Conservation (phyloP, 2,113 vertebrate species). For the Sigmodon hispidus region DNA sequence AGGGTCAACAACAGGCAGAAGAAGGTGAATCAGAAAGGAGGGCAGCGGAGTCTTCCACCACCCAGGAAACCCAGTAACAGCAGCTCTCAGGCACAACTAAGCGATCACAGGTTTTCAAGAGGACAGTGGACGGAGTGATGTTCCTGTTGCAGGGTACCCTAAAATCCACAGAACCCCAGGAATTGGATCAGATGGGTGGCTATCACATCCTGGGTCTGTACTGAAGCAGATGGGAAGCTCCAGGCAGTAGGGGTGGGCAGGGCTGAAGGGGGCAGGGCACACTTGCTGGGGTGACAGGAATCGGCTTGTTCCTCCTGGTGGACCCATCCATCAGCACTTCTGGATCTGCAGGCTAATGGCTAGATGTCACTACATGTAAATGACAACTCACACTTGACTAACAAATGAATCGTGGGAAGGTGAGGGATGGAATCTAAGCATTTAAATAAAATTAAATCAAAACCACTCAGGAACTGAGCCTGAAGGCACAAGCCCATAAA, state of each 20-base stretch:
- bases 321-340: not conserved
- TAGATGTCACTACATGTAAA: not conserved
- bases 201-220: too few species aligned
- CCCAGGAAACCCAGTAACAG: not conserved
- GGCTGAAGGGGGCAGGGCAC: not conserved
- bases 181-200: not conserved
- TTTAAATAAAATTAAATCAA: not conserved
- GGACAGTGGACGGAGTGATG: not conserved
- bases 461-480: not conserved
- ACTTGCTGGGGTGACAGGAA: not conserved
- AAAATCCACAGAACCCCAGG: not conserved
- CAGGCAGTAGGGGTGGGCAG: not conserved
- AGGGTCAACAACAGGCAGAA: not conserved
- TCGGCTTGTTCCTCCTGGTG: not conserved
- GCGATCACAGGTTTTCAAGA: not conserved
- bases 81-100: not conserved
- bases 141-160: not conserved
- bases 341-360: not conserved
- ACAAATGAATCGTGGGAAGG: not conserved
- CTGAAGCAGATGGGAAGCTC: not conserved
- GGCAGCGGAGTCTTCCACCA: not conserved
- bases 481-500: not conserved
- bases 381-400: not conserved
- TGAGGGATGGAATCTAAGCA: not conserved
- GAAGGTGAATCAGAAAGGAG: not conserved